A percentile compares a stretch with the other conserved stretches of the same genome.
phyloP scores from a whole-genome alignment of 2,888 invertebrate genomes.

The Crioceris asparagi region DNA sequence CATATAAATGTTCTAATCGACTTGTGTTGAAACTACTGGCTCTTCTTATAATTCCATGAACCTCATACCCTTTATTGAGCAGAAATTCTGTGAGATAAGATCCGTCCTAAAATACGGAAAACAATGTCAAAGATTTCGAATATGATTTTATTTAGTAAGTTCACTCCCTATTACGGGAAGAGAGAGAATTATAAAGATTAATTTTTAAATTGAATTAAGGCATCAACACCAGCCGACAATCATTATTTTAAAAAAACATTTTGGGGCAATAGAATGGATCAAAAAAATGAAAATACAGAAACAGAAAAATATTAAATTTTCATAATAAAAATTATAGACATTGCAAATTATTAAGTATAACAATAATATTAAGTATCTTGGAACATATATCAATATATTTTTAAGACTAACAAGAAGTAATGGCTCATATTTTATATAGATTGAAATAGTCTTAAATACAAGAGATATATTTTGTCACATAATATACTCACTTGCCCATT shows the following conservation, averaged over 20 bases:
- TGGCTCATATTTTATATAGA: background rate
- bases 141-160: background rate
- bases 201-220: no score
- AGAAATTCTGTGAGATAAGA: slow-evolving; percentile 94
- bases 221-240: no score
- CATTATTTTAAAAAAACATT: no score
- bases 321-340: no score
- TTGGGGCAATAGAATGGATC: no score
- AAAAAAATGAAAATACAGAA: no score
- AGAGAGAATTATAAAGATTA: no score
- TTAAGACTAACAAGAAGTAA: background rate
- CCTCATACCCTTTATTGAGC: slow-evolving; percentile 82
- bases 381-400: no score
- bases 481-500: background rate
- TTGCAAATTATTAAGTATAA: no score
- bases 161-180: no score
- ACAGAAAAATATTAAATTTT: no score
- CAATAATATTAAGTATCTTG: no score
- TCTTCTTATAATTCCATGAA: slow-evolving; percentile 91
- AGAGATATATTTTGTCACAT: background rate
- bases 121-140: background rate
- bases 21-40: slow-evolving; percentile 95
- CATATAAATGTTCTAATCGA: slow-evolving; percentile 92
- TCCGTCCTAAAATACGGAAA: slow-evolving; percentile 66
- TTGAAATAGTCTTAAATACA: background rate